These are phyloP conservation scores for Aythya baeri DNA, from an alignment of 2,113 vertebrate genomes.

Conservation along the genomic window DNA sequence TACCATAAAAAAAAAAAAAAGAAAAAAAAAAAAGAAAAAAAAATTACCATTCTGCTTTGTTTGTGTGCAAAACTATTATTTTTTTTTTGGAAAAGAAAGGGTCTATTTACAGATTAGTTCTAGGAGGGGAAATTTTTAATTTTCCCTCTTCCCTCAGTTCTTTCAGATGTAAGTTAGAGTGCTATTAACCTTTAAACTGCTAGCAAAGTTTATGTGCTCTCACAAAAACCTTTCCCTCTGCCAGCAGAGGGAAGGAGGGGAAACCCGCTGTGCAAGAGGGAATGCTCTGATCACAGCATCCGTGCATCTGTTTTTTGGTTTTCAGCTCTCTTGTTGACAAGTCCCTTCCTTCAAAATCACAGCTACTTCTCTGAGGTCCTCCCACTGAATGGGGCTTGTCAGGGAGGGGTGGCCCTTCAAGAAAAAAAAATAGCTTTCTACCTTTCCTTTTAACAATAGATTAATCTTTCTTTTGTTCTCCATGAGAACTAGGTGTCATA, in stretches of 20 bases:
- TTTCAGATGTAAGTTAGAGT: background rate
- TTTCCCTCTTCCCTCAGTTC: background rate
- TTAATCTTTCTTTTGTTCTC: conserved; percentile 73
- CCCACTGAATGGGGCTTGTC: background rate
- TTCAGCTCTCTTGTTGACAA: background rate
- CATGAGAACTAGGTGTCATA: conserved; percentile 56
- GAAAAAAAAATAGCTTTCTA: background rate
- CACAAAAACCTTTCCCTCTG: background rate
- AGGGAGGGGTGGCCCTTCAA: background rate
- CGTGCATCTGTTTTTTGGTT: background rate
- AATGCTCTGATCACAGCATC: background rate
- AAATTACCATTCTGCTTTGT: background rate
- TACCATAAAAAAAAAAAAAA: background rate
- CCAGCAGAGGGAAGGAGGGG: background rate
- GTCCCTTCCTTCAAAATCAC: background rate
- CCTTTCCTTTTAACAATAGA: conserved; percentile 48
- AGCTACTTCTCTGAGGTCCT: background rate
- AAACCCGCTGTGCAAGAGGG: background rate
- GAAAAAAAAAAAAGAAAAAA: background rate
- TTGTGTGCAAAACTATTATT: fast-evolving
- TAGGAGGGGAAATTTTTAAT: background rate
- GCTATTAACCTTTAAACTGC: background rate
- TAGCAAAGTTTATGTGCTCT: background rate
- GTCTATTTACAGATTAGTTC: background rate
- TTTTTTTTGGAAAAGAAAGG: background rate